Evolutionary conservation across 2,888 invertebrate species (phyloP), one percentile per base, ranked within the genome.

Genomic region (Pandemis cinnamomeana): DNA sequence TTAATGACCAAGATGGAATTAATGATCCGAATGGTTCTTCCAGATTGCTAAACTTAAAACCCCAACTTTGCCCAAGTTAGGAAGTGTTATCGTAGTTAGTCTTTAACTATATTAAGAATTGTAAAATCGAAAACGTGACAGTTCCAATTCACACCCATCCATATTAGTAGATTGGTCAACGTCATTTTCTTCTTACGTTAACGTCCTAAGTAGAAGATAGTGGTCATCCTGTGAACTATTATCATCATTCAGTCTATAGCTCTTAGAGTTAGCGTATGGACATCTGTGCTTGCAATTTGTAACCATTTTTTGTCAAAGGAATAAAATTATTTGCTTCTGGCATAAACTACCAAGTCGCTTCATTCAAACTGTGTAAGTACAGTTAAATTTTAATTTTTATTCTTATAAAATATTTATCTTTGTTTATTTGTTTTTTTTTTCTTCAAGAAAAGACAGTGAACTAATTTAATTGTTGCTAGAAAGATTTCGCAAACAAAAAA

Each of bases 161-260:
- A 41, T 67, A 36, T 51, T 62, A 10, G 46, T 36, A 15, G 4
- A 44, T 5, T 36, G 4, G 53, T n/a, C 44, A 36, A 8, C 27
- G 51, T 67, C n/a, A 7, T 60, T 53, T 41, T 10, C 36, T 20
- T 11, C 10, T 5, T 46, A 44, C 69, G 64, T 69, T 64, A 64
- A 44, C 70, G 58, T 8, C 7, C 13, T 51, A 73, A 73, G 58
- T 70, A 60, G 13, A 44, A 53, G 27, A 73, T 73, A 66, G 69
- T 15, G 13, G 4, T 15, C 64, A 60, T 73, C 73, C 64, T 73
- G 41, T 60, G 4, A 48, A 5, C 8, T 20, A 7, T 36, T 46
- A 42, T 10, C 20, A 55, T 44, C 5, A 44, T 15, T 6, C 46
- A 58, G 63, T 48, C 13, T 41, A n/a, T 0, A 6, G 7, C 8